Evolutionary conservation across 2,113 vertebrate genomes (phyloP).

Genomic region (Tangachromis dhanisi): DNA sequence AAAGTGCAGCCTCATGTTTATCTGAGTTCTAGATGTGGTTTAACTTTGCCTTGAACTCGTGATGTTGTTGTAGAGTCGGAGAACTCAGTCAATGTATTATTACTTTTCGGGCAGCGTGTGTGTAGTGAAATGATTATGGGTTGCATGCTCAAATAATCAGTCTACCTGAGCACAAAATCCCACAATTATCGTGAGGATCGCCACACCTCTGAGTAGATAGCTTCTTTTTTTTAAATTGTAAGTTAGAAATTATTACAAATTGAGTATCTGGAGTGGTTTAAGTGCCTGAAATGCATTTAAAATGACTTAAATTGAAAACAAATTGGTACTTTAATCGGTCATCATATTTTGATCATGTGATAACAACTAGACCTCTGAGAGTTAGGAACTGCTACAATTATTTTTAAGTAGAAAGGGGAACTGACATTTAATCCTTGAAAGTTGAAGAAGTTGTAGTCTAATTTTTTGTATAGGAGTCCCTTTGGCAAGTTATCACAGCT

Average conservation of each 20-base stretch:
- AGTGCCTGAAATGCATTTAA: neutral
- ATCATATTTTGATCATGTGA: neutral
- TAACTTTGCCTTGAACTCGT: neutral
- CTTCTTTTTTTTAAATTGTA: neutral
- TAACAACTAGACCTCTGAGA: neutral
- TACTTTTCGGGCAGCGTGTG: neutral
- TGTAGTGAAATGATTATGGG: neutral
- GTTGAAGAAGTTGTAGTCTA: neutral
- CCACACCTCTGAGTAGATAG: neutral
- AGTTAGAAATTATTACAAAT: neutral
- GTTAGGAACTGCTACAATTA: neutral
- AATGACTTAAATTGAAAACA: neutral
- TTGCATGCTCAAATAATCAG: neutral
- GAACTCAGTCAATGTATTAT: neutral
- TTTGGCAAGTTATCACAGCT: neutral
- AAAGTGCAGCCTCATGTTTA: neutral
- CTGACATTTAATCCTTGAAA: accelerated
- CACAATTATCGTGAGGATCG: accelerated
- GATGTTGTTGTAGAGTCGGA: neutral
- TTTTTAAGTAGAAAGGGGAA: neutral
- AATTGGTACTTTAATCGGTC: neutral
- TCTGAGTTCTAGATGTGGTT: neutral
- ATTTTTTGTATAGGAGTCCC: neutral
- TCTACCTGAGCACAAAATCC: neutral
- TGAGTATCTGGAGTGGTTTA: neutral